Conservation (phyloP, 2,797 vertebrate genomes). For the Gila robusta region DNA sequence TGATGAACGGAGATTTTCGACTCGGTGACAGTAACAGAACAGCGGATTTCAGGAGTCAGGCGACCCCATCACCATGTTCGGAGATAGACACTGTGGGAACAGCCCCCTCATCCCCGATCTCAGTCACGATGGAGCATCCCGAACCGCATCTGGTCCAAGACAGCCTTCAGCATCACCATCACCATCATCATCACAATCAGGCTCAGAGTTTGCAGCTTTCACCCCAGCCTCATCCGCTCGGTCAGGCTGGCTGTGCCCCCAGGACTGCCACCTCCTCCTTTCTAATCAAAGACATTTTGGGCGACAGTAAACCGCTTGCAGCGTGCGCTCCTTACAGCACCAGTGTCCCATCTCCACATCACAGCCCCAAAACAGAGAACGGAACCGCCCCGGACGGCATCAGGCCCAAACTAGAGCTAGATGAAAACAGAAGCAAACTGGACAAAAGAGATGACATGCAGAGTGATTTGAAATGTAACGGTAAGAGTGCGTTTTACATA, state of each 20-base stretch:
- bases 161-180: conserved; percentile 86
- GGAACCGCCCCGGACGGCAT: conserved; percentile 87
- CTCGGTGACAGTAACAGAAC: conserved; percentile 84
- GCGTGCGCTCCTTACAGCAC: conserved; percentile 98
- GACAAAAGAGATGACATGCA: conserved; percentile 93
- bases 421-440: conserved; percentile 89
- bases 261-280: conserved; percentile 98
- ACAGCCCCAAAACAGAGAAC: conserved; percentile 92
- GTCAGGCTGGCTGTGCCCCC: conserved; percentile 87
- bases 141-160: conserved; percentile 88
- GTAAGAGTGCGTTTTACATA: conserved; percentile 76
- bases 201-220: conserved; percentile 78
- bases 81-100: conserved; percentile 97
- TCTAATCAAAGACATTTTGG: conserved; percentile 98
- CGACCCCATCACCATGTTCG: conserved; percentile 93
- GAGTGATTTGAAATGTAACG: conserved; percentile 93
- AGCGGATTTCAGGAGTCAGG: conserved; percentile 92
- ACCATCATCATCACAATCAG: conserved; percentile 79
- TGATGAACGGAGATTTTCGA: conserved; percentile 95
- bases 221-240: conserved; percentile 81
- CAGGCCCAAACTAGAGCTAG: conserved; percentile 94
- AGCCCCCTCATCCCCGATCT: conserved; percentile 94
- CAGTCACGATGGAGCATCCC: conserved; percentile 91
- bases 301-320: conserved; percentile 97
- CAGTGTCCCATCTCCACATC: conserved; percentile 91